Evolutionary conservation across 1,140 invertebrate species (phyloP).

Genomic region (Proales similis): DNA sequence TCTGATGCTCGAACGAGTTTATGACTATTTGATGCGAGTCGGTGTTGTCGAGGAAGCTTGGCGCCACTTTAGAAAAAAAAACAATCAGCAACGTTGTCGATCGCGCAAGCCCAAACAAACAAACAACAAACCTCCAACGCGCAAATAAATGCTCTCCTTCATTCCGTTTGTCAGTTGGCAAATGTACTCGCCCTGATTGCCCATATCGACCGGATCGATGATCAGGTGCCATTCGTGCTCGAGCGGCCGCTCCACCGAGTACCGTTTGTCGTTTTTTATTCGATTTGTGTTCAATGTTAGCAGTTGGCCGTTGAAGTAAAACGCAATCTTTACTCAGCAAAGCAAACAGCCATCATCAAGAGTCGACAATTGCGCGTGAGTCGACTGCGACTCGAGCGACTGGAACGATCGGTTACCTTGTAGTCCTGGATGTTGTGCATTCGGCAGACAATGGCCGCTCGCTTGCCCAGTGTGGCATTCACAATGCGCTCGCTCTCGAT

Average conservation of each 20-base stretch:
- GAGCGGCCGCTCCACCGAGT: conserved; percentile 9
- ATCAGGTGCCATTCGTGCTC: conserved; percentile 20
- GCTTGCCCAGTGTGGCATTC: conserved; percentile 28
- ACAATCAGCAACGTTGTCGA: neutral
- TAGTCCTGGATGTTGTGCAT: conserved; percentile 24
- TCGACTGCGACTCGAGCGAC: no score
- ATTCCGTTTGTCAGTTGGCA: conserved; percentile 22
- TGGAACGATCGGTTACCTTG: no score
- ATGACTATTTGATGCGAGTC: conserved; percentile 28
- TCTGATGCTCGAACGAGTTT: conserved; percentile 14
- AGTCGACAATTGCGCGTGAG: no score
- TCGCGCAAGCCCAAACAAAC: neutral
- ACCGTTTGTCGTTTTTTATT: conserved; percentile 30
- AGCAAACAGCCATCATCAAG: no score
- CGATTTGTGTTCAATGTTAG: conserved; percentile 14
- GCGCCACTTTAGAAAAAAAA: conserved; percentile 8
- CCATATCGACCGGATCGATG: conserved; percentile 20
- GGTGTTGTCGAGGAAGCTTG: conserved; percentile 16
- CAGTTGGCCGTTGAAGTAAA: conserved; percentile 32
- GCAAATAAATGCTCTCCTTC: conserved; percentile 10
- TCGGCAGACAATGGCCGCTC: conserved; percentile 1
- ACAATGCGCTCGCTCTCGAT: conserved; percentile 3
- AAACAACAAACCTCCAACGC: conserved; percentile 29
- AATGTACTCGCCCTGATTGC: conserved; percentile 21
- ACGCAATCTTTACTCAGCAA: conserved; percentile 28